Base-by-base conservation (phyloP, 1,140 invertebrate genomes). In the Eriosoma lanigerum region DNA sequence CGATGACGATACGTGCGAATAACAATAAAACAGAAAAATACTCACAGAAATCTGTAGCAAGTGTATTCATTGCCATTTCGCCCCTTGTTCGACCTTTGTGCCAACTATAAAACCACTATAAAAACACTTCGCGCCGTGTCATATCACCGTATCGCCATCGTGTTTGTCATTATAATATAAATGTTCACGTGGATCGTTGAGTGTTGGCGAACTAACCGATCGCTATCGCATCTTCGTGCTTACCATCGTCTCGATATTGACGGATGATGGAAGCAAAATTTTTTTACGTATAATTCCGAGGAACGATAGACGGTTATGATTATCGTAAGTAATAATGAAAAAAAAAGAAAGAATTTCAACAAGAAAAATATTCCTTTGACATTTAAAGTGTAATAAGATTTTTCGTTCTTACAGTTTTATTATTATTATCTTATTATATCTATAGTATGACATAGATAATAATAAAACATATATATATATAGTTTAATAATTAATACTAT, bases 21-120 rank as follows among this genome's bases (percentile, higher is more conserved):
- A 66, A 66, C 62, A 66, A 66, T 66, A 66, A 66, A 66, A 66
- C 62, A 44, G 32, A 19, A 66, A 66, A 44, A 66, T 66, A 66
- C 62, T 66, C 62, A 29, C 58, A 21, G 58, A 24, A 5, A 6
- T 19, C 60, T 24, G 9, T 8, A 38, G 4, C 9, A 64, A 64
- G 26, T 32, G 60, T 64, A 26, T 64, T 21, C 54, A n/a, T n/a
- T n/a, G n/a, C n/a, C n/a, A n/a, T n/a, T n/a, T n/a, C n/a, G n/a
- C n/a, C n/a, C n/a, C n/a, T n/a, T n/a, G n/a, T 29, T 64, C 60
- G 26, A 24, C 29, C 24, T 60, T 26, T 26, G 60, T n/a, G 26
- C 24, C 58, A n/a, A n/a, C n/a, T n/a, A n/a, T n/a, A n/a, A n/a
- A n/a, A 8, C 24, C 6, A 26, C 26, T 60, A 26, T 60, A 26